phyloP scores from a whole-genome alignment of 1,140 invertebrate genomes.

The Chrysomallon squamiferum region DNA sequence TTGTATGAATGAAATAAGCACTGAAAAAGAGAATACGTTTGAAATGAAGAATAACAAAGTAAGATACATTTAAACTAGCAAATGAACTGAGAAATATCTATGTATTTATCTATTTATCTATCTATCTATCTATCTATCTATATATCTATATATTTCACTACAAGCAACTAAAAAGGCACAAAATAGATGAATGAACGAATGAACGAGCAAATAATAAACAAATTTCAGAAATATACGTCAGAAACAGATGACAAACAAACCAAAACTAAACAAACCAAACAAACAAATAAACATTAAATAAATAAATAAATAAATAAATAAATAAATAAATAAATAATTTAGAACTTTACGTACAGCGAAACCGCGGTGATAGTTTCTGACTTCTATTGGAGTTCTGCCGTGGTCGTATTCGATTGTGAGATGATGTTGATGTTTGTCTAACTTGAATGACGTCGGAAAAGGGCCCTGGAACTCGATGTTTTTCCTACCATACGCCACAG shows the following conservation, averaged over 20 bases:
- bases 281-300: no score
- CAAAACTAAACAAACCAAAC: not conserved
- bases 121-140: no score
- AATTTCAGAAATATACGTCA: not conserved
- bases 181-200: no score
- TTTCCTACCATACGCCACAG: slow-evolving; percentile 21
- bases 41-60: no score
- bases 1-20: not conserved
- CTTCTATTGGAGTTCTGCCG: slow-evolving; percentile 17
- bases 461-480: slow-evolving; percentile 23
- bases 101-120: no score
- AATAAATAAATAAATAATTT: no score
- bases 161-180: no score
- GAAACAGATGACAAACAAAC: not conserved
- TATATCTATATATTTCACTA: no score
- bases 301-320: no score
- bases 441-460: slow-evolving; percentile 14
- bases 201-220: not conserved
- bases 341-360: slow-evolving; percentile 44
- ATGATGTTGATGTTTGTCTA: not conserved
- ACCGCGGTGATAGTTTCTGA: slow-evolving; percentile 22
- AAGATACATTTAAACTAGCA: no score
- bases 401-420: slow-evolving; percentile 21
- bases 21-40: not conserved
- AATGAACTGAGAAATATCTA: no score